Percentiles rank a stretch among this genome's conserved stretches.
Conservation (phyloP, 92 coral and sea anemone genomes). For the Epizoanthus illoricatus region DNA sequence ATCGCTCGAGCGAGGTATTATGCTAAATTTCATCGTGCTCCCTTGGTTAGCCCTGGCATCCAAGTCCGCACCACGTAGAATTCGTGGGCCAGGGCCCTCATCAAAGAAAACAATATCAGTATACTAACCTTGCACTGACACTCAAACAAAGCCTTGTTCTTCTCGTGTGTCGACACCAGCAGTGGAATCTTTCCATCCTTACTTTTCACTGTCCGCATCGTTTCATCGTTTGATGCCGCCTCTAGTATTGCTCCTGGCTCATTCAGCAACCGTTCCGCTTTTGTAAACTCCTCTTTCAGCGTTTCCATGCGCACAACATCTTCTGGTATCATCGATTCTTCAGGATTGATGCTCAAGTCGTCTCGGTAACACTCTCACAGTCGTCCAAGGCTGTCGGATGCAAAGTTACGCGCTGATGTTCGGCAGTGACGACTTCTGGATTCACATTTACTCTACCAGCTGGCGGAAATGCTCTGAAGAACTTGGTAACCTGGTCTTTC, state of each 20-base stretch:
- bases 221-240: constrained; percentile 46
- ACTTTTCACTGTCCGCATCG: constrained; percentile 51
- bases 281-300: constrained; percentile 36
- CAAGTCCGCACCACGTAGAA: no score
- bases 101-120: no score
- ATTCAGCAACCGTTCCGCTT: constrained; percentile 50
- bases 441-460: neutral
- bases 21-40: no score
- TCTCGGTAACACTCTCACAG: neutral
- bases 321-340: constrained; percentile 49
- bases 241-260: constrained; percentile 44
- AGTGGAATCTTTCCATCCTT: constrained; percentile 42
- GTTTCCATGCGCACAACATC: constrained; percentile 36
- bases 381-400: neutral
- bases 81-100: no score
- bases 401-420: neutral
- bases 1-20: no score
- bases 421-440: neutral
- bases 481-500: constrained; percentile 6
- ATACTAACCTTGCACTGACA: constrained; percentile 29
- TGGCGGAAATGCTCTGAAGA: constrained; percentile 39
- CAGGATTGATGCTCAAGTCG: constrained; percentile 40
- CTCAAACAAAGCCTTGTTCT: constrained; percentile 22
- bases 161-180: constrained; percentile 26
- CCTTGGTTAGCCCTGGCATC: no score